Evolutionary conservation across 2,888 invertebrate species (phyloP).

Genomic region (Scaptomyza cyrtandrae): DNA sequence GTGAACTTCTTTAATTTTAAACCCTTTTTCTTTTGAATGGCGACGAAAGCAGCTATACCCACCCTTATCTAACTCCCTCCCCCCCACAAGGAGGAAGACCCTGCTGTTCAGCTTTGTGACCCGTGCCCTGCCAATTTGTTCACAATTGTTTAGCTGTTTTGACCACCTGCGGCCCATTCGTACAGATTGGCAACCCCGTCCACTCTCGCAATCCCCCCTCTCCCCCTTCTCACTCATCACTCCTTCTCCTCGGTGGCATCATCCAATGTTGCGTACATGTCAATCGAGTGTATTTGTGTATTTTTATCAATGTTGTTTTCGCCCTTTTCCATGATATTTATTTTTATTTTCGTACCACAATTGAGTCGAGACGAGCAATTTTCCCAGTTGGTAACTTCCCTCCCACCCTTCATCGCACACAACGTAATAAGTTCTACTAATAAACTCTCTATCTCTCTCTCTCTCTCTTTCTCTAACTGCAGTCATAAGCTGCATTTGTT

Average conservation of each 20-base stretch:
- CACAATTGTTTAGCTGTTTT: constrained; percentile 38
- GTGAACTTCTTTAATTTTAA: not conserved
- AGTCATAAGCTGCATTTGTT: constrained; percentile 47
- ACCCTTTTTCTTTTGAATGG: not conserved
- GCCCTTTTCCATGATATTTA: constrained; percentile 3
- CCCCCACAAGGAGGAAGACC: constrained; percentile 2
- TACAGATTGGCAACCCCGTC: constrained; percentile 36
- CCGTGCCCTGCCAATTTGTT: constrained; percentile 52
- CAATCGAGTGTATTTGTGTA: constrained; percentile 50
- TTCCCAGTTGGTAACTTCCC: constrained; percentile 36
- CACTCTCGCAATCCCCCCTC: too few species aligned
- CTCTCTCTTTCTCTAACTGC: constrained; percentile 16
- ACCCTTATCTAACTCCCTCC: not conserved
- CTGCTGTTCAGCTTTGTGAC: constrained; percentile 42
- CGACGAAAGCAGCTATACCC: not conserved
- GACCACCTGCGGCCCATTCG: constrained; percentile 25
- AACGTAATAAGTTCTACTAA: constrained; percentile 15
- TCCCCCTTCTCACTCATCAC: not conserved
- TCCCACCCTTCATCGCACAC: not conserved
- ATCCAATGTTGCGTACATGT: constrained; percentile 17
- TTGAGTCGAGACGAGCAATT: constrained; percentile 46
- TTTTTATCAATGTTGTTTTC: constrained; percentile 62
- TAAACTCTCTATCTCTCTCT: not conserved
- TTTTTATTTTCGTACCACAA: constrained; percentile 54
- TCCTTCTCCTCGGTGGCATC: not conserved